Evolutionary conservation across 2,113 vertebrate species (phyloP).

Genomic region (Myotis brandtii): DNA sequence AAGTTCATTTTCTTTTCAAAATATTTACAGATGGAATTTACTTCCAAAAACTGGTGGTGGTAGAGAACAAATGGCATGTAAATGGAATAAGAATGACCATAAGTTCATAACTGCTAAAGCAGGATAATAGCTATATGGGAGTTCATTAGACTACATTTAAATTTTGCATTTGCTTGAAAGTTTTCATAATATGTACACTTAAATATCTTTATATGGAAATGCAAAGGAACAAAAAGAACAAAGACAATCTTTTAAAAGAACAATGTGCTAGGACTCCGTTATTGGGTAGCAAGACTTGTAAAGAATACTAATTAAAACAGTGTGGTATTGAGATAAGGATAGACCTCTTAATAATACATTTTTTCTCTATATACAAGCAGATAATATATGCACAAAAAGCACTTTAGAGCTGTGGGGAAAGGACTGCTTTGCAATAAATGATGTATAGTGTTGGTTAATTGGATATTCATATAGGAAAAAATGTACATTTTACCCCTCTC

Average conservation of each 20-base stretch:
- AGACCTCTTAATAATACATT: neutral
- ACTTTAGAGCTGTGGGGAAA: neutral
- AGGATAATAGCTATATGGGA: neutral
- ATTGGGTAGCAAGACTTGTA: neutral
- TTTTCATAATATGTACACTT: neutral
- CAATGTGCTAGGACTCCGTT: neutral
- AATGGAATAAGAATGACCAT: neutral
- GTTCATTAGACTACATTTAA: neutral
- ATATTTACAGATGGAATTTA: neutral
- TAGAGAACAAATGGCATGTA: neutral
- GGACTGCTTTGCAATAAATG: neutral
- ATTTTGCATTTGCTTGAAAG: neutral
- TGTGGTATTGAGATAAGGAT: neutral
- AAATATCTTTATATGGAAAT: neutral
- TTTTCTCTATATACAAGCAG: neutral
- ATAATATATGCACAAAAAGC: neutral
- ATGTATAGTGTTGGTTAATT: neutral
- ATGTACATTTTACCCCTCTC: neutral
- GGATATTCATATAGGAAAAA: neutral
- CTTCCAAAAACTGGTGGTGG: neutral
- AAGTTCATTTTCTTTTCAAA: neutral
- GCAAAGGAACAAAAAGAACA: neutral
- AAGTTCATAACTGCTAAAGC: neutral
- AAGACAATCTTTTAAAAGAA: neutral
- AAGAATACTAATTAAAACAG: neutral